Percentiles rank a stretch among this genome's conserved stretches.
These are phyloP conservation scores for Seladonia tumulorum DNA, from an alignment of 2,888 invertebrate genomes.

Conservation along the genomic window DNA sequence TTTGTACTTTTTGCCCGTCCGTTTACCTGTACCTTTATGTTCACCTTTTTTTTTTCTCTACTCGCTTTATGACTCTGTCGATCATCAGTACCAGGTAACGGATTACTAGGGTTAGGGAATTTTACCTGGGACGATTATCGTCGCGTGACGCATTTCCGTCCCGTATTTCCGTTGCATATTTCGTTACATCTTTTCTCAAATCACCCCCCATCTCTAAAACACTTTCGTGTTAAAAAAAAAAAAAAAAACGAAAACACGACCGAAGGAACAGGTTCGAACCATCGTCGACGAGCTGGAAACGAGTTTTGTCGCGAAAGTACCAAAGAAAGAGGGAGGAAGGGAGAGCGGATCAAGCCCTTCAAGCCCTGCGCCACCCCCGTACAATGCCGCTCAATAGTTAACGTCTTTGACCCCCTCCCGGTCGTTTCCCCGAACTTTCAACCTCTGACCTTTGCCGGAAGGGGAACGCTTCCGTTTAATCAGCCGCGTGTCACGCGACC, in stretches of 20 bases:
- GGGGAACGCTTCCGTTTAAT: slow-evolving; percentile 58
- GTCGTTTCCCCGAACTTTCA: slow-evolving; percentile 66
- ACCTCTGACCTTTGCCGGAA: slow-evolving; percentile 63
- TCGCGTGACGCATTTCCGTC: no score
- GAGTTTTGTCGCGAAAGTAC: slow-evolving; percentile 30
- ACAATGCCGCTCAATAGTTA: slow-evolving; percentile 49
- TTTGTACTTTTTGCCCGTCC: no score
- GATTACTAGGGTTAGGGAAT: no score
- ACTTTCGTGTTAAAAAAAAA: no score
- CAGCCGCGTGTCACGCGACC: slow-evolving; percentile 34
- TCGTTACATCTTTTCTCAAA: no score
- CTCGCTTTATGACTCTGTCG: no score
- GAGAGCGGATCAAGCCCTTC: slow-evolving; percentile 17
- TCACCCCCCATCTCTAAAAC: no score
- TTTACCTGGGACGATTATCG: no score
- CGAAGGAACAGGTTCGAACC: slow-evolving; percentile 19
- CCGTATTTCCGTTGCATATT: no score
- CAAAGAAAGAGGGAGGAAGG: neutral
- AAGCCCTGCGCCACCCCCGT: neutral
- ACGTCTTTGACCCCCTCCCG: slow-evolving; percentile 61
- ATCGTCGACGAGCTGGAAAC: slow-evolving; percentile 33
- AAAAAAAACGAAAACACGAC: neutral
- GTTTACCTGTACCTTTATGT: no score
- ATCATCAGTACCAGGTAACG: no score
- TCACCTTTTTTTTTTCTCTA: no score